Evolutionary conservation across 2,888 invertebrate species (phyloP).

Genomic region (Chaitophorus viminalis): DNA sequence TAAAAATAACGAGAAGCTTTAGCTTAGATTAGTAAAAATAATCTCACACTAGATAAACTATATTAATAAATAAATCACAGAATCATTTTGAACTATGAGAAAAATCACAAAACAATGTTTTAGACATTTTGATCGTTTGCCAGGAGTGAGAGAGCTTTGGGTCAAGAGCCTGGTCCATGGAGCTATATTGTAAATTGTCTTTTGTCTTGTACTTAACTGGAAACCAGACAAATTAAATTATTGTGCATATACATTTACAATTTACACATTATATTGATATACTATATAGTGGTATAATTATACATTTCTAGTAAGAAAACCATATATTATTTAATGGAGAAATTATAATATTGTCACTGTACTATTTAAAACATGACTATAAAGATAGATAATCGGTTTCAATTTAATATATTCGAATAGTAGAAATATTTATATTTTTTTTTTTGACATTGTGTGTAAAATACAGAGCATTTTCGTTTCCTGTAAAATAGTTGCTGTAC

Average conservation of each 20-base stretch:
- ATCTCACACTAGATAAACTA: background rate
- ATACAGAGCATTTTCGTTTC: too few relatives aligned
- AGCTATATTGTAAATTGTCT: too few relatives aligned
- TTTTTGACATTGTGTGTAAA: too few relatives aligned
- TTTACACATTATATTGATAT: background rate
- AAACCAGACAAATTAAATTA: conserved; percentile 8
- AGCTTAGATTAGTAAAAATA: background rate
- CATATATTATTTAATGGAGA: too few relatives aligned
- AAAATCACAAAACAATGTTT: background rate
- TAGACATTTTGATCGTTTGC: conserved; percentile 18
- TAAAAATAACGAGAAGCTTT: conserved; percentile 5
- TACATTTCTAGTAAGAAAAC: background rate
- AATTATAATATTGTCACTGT: too few relatives aligned
- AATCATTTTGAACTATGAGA: background rate
- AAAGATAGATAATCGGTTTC: too few relatives aligned
- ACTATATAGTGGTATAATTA: too few relatives aligned
- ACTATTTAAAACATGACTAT: too few relatives aligned
- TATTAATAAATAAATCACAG: conserved; percentile 8
- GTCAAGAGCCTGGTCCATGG: background rate
- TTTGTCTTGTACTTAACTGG: background rate
- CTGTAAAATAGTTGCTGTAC: too few relatives aligned
- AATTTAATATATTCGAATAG: too few relatives aligned
- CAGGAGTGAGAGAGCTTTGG: conserved; percentile 41
- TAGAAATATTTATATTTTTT: too few relatives aligned
- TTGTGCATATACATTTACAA: background rate